Base-by-base conservation (phyloP, 2,888 invertebrate genomes). In the Drosophila borborema region DNA sequence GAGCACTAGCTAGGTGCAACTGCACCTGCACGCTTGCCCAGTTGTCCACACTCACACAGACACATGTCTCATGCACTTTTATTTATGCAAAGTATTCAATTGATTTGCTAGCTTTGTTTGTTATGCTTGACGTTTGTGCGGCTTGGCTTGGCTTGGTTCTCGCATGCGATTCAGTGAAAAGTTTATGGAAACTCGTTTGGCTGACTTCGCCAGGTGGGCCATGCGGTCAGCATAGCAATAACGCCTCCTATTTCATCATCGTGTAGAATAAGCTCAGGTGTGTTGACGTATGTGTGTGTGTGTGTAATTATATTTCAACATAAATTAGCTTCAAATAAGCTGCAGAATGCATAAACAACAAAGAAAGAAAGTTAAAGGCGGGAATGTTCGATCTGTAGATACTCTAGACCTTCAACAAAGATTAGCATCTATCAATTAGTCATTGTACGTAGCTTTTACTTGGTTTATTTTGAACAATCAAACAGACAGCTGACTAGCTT, bases 11-110 rank as follows among this genome's bases (percentile, higher is more conserved):
- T n/a, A 31, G 49, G 14, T 45, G 45, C 45, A 41, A 6, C 46
- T 81, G 72, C 89, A 89, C 87, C 89, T 87, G 89, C 78, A 78
- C 49, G 6, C 70, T 80, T 89, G 81, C 68, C 72, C 61, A 69
- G 64, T 64, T 73, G 63, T 58, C 61, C 41, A 43, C 61, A 66
- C 61, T 48, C 51, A 43, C 43, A 23, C 54, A 34, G 31, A 18
- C 45, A 16, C 23, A 8, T 34, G 16, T 16, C 6, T 16, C 38
- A 38, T 16, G 38, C 23, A 40, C 7, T 36, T 38, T 73, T 75
- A 74, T 86, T 73, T 75, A 89, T 84, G 76, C 89, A 77, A 86
- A 83, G 53, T 54, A 46, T 54, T 71, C 60, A 53, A 51, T 38
- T 45, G 64, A 69, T 66, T 66, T 20, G 20, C 74, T 63, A 69